Evolutionary conservation across 2,888 invertebrate genomes (phyloP).

Genomic region (Lepidocyrtoides sp.): DNA sequence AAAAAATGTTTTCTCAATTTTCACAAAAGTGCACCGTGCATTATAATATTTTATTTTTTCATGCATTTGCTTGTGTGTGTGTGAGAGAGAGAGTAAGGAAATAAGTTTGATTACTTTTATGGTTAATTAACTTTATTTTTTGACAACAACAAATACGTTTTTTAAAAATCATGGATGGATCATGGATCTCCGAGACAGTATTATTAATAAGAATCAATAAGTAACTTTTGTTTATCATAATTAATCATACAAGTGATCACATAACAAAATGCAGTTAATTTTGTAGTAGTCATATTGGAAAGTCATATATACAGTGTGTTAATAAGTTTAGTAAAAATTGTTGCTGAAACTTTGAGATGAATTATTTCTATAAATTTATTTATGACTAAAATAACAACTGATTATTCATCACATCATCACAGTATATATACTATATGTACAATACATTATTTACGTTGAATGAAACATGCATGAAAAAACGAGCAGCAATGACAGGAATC

Average conservation of each 20-base stretch:
- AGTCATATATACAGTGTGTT: background rate
- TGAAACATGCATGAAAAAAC: slow-evolving; percentile 16
- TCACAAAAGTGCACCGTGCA: slow-evolving; percentile 21
- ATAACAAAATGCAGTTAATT: too few species aligned
- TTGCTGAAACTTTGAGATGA: background rate
- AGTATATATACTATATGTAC: background rate
- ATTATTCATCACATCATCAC: slow-evolving; percentile 31
- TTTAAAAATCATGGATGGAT: slow-evolving; percentile 14
- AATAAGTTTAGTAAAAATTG: too few species aligned
- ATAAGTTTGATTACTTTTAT: background rate
- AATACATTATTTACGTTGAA: too few species aligned
- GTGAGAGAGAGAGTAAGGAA: background rate
- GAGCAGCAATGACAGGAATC: background rate
- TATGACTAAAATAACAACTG: too few species aligned
- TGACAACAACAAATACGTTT: slow-evolving; percentile 18
- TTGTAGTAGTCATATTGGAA: background rate
- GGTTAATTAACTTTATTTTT: slow-evolving; percentile 26
- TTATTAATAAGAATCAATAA: background rate
- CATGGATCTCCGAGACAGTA: background rate
- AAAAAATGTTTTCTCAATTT: background rate
- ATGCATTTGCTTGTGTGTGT: background rate
- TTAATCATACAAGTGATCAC: too few species aligned
- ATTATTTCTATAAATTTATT: too few species aligned
- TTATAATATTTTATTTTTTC: background rate
- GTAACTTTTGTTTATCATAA: too few species aligned